Conservation (phyloP, 1,140 invertebrate genomes). For the Harpegnathos saltator region DNA sequence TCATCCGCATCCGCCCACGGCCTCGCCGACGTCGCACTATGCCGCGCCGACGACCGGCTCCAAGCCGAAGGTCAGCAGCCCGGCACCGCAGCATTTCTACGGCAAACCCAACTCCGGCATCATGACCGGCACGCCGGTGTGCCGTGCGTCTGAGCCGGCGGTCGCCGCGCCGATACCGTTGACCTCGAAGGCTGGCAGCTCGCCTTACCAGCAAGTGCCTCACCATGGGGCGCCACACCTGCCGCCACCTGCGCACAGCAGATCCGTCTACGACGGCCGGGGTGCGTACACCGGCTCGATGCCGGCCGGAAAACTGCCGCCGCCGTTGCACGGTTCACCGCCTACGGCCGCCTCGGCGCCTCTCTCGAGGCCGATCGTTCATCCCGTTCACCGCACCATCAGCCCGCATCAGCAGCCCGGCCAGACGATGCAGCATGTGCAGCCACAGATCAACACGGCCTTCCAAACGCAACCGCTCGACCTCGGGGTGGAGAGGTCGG, state of each 20-base stretch:
- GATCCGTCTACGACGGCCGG: constrained; percentile 85
- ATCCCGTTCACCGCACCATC: constrained; percentile 80
- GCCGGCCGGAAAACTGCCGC: constrained; percentile 86
- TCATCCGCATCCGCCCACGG: constrained; percentile 74
- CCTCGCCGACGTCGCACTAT: constrained; percentile 72
- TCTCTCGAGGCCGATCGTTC: constrained; percentile 82
- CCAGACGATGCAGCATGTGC: constrained; percentile 73
- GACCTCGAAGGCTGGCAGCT: constrained; percentile 89
- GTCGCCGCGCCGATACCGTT: constrained; percentile 87
- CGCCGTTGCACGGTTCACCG: constrained; percentile 85
- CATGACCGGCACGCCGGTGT: constrained; percentile 88
- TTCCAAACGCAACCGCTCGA: constrained; percentile 91
- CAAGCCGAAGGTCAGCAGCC: constrained; percentile 92
- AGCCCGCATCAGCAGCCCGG: constrained; percentile 80
- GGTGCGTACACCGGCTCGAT: constrained; percentile 84
- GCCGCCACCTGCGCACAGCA: constrained; percentile 88
- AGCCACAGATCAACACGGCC: constrained; percentile 72
- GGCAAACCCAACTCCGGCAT: constrained; percentile 90
- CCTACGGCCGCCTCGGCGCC: constrained; percentile 83
- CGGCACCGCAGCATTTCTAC: constrained; percentile 92
- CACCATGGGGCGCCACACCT: constrained; percentile 85
- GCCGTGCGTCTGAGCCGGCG: constrained; percentile 85
- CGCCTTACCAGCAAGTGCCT: constrained; percentile 89
- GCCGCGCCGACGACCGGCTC: constrained; percentile 83
- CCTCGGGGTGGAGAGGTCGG: constrained; percentile 88